Evolutionary conservation across 2,797 vertebrate genomes (phyloP), one percentile per base, ranked within the genome.

Genomic region (Dryobates pubescens): DNA sequence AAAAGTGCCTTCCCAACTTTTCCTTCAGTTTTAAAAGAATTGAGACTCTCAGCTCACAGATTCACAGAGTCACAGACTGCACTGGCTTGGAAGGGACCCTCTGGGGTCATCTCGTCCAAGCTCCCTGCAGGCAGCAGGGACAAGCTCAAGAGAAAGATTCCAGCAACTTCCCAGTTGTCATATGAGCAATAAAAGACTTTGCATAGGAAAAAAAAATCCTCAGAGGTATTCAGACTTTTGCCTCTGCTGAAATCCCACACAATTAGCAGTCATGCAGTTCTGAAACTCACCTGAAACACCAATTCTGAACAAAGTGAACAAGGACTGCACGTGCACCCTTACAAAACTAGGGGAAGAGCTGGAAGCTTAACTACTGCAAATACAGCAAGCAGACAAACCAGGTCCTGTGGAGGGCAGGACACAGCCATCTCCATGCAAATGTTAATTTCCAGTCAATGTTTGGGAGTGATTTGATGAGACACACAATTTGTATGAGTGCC

Each of bases 1-100:
- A 34, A 70, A 92, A 94, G 75, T 76, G 70, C 71, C 41, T 90
- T 81, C 41, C 43, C 72, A 92, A 90, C 77, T 86, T 86, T 89
- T 86, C 73, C 76, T 94, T 92, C 89, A 70, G n/a, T 88, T 90
- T 70, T 20, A 68, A 82, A 92, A 71, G 78, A 78, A 84, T 74
- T 20, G 43, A 72, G 62, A 88, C 68, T 24, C 64, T 91, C 68
- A 63, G 51, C 73, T 51, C 49, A 51, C 6, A 7, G 47, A 49
- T 49, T 49, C 22, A n/a, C 16, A 49, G 49, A 24, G 49, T 51
- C 49, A 51, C 49, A 23, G 22, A 49, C 6, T 23, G 22, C 47
- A 49, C 22, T 22, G 22, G 10, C 20, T 49, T 49, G 22, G 47
- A 49, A 49, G 47, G 22, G 47, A 49, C 47, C 47, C 47, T 49